Evolutionary conservation across 2,113 vertebrate genomes (phyloP).

Genomic region (Nycticryphes semicollaris): DNA sequence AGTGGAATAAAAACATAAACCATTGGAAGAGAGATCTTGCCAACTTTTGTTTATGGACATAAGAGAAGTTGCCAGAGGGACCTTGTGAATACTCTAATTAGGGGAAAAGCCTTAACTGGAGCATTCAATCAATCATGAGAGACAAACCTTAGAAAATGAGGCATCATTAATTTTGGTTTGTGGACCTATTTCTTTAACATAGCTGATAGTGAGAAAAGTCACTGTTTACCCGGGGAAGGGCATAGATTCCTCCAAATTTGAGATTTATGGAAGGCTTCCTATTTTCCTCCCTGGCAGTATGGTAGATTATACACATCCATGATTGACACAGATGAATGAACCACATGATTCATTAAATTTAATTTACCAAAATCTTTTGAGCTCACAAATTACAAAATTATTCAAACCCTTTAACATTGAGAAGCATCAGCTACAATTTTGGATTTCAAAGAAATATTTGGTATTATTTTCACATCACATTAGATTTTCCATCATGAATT

Average conservation of each 20-base stretch:
- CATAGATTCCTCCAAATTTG: background rate
- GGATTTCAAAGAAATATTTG: background rate
- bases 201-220: background rate
- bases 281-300: background rate
- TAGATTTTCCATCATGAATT: background rate
- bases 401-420: background rate
- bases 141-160: background rate
- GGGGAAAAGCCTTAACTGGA: background rate
- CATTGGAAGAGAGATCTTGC: background rate
- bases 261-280: background rate
- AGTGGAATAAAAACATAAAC: background rate
- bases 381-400: background rate
- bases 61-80: background rate
- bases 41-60: background rate
- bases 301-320: background rate
- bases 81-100: background rate
- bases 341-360: background rate
- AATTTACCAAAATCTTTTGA: background rate
- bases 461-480: background rate
- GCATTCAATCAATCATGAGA: background rate
- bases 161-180: background rate
- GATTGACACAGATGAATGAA: background rate
- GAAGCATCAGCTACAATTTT: background rate
- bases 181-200: background rate
- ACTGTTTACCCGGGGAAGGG: background rate